phyloP scores from a whole-genome alignment of 1,140 invertebrate species.

The Drosophila sp. region DNA sequence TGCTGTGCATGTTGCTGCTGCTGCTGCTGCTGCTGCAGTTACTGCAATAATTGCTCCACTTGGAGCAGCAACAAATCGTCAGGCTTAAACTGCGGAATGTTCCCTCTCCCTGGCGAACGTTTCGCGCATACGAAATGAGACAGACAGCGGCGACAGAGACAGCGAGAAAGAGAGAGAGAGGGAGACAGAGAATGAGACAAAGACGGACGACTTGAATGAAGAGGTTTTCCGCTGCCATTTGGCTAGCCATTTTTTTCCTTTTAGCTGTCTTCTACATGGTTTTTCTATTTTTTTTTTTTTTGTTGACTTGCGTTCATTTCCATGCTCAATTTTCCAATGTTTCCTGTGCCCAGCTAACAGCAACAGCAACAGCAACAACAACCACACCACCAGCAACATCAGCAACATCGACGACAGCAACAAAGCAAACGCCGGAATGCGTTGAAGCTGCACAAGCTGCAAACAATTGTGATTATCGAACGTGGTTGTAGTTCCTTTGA shows the following conservation, averaged over 20 bases:
- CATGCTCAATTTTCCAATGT: slow-evolving; percentile 82
- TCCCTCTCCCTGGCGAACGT: slow-evolving; percentile 52
- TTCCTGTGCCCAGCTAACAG: slow-evolving; percentile 75
- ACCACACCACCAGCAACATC: slow-evolving; percentile 29
- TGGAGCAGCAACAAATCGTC: slow-evolving; percentile 49
- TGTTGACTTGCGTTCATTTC: slow-evolving; percentile 64
- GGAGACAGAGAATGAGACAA: not conserved
- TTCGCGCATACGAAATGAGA: slow-evolving; percentile 78
- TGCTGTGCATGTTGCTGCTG: slow-evolving; percentile 33
- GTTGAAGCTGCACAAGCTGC: slow-evolving; percentile 75
- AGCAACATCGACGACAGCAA: slow-evolving; percentile 53
- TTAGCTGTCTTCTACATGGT: slow-evolving; percentile 29
- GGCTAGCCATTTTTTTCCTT: slow-evolving; percentile 59
- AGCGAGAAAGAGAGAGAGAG: slow-evolving; percentile 12
- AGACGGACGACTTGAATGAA: slow-evolving; percentile 69
- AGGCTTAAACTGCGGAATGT: slow-evolving; percentile 55
- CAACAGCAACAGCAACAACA: slow-evolving; percentile 24
- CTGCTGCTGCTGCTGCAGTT: slow-evolving; percentile 33
- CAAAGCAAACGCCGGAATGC: slow-evolving; percentile 62
- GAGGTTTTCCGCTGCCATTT: slow-evolving; percentile 78
- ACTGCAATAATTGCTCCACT: slow-evolving; percentile 58
- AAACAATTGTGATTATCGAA: slow-evolving; percentile 82
- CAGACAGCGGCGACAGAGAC: slow-evolving; percentile 40
- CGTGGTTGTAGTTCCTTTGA: slow-evolving; percentile 44
- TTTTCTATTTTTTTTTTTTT: slow-evolving; percentile 19